These are phyloP conservation scores for Odontamblyopus lacepedii DNA, from an alignment of 2,797 vertebrate species.

Conservation along the genomic window DNA sequence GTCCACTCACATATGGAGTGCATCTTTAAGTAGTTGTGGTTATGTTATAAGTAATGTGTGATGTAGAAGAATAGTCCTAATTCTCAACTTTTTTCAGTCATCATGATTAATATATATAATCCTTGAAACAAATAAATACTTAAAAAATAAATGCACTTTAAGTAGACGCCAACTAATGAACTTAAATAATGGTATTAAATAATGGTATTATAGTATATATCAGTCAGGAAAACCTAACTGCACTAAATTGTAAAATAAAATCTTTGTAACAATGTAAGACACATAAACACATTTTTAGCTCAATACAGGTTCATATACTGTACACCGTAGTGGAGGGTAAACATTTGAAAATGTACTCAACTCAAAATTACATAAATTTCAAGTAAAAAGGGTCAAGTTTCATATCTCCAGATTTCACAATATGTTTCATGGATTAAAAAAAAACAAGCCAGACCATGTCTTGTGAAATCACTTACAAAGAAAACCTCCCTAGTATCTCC, in stretches of 20 bases:
- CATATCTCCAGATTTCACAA: background rate
- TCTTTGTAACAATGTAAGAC: background rate
- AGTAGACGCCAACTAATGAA: background rate
- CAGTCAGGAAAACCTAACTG: background rate
- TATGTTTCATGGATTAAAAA: background rate
- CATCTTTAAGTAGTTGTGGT: background rate
- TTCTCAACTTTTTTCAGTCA: background rate
- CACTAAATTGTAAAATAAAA: background rate
- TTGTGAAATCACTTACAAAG: constrained; percentile 1
- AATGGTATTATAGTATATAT: background rate
- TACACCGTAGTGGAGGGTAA: background rate
- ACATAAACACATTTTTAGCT: background rate
- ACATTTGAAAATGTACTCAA: background rate
- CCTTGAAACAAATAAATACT: background rate
- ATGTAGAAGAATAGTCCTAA: too few relatives aligned
- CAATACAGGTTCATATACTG: background rate
- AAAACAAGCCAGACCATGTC: background rate
- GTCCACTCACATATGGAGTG: too few relatives aligned
- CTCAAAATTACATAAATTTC: background rate
- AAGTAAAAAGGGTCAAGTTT: background rate
- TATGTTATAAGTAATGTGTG: background rate
- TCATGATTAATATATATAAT: background rate
- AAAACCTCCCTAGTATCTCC: background rate
- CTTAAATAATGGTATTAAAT: background rate
- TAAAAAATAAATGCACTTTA: background rate